Base-by-base conservation (phyloP, 2,888 invertebrate species). In the Scaeva pyrastri region DNA sequence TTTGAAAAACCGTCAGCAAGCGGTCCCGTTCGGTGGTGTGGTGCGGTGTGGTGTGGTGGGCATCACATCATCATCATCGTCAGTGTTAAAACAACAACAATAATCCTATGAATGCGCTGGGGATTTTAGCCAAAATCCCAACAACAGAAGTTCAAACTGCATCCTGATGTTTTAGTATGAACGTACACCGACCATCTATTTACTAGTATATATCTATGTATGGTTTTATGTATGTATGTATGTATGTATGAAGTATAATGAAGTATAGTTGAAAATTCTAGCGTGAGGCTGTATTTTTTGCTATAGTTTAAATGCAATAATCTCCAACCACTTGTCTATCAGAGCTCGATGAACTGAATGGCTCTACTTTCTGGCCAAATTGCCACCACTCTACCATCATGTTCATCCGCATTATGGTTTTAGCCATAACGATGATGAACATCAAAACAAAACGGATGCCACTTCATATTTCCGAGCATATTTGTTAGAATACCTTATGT, bases 271-370 rank as follows among this genome's bases (percentile, higher is more conserved):
- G 45, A 52, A 66, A 77, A 52, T 68, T 66, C 64, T 2, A 66
- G 43, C 50, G 31, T 23, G 41, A 62, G 19, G 14, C 12, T 58
- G 23, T 72, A n/a, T n/a, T n/a, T 74, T 62, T 62, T 56, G 70
- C 16, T 48, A 70, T 56, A 60, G 60, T 60, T 41, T 68, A 45
- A 77, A 72, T 72, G 71, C 77, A 77, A 72, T 82, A 52, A 52
- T 52, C 50, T 50, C 3, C 39, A 50, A 68, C 31, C 45, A 43
- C 21, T 68, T 68, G 50, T 52, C 68, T 68, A 50, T 68, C 50
- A 68, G 50, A 21, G 31, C 31, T 48, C 48, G 62, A 50, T 71
- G 76, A 77, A 77, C 50, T 31, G 36, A 68, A 50, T 50, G 36
- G 4, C 39, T 50, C 7, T 19, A 16, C 12, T 2, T 23, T 23